Evolutionary conservation across 2,113 vertebrate genomes (phyloP), one percentile per base, ranked within the genome.

Genomic region (Rostratula benghalensis): DNA sequence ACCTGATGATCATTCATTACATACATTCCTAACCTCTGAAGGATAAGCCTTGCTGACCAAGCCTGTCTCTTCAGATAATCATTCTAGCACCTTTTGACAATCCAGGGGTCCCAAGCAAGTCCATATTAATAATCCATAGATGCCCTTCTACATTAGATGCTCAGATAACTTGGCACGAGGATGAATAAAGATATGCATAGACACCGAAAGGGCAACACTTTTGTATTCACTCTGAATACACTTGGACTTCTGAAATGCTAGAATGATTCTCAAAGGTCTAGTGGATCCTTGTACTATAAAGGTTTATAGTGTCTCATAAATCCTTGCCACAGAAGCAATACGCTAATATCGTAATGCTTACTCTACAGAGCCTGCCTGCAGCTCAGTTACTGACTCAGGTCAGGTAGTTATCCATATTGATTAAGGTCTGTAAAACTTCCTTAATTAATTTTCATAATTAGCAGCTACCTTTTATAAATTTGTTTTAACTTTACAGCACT

Each of bases 381-480:
- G 75, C 71, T 78, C 73, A 77, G 79, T 78, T 93, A 76, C 80
- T 87, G 57, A 79, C 83, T 91, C 65, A 77, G 74, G 77, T 96
- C 91, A 87, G 75, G 83, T 60, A 90, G 77, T 46, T 91, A 64
- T 43, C 87, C 76, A 7, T 67, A 76, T 51, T 91, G 93, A 94
- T 83, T 77, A 70, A 83, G 83, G 16, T 33, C 45, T 27, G 25
- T 82, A 30, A 19, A 80, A 64, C 30, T 87, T 89, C 81, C 46
- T 37, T 93, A 92, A 94, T 95, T 92, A 96, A 96, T 97, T 96
- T 96, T 95, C 75, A 95, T 93, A 96, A 97, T 94, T 91, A 94
- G 61, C 41, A 87, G 37, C 46, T 86, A 67, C 73, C 57, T 93
- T 91, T 97, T 92, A 59, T 75, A 96, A 97, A 65, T 41, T 74